Evolutionary conservation across 2,797 vertebrate species (phyloP).

Genomic region (Hyperoplus lanceolatus): DNA sequence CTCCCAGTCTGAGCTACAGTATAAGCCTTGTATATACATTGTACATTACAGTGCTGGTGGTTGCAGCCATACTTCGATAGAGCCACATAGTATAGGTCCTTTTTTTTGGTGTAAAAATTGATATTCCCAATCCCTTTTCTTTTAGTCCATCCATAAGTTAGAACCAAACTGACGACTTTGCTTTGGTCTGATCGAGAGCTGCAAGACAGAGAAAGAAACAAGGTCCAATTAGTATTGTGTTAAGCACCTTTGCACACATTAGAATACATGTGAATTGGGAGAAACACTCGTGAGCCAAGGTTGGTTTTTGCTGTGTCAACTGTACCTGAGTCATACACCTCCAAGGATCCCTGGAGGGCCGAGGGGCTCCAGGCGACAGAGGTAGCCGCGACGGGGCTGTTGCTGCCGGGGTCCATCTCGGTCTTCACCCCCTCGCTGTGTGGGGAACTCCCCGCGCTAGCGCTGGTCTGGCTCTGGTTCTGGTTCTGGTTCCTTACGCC

Average conservation of each 20-base stretch:
- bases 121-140: slow-evolving; percentile 41
- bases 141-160: slow-evolving; percentile 74
- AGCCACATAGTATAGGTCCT: slow-evolving; percentile 45
- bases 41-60: slow-evolving; percentile 73
- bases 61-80: slow-evolving; percentile 52
- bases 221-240: neutral
- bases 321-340: slow-evolving; percentile 93
- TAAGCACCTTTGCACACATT: neutral
- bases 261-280: neutral
- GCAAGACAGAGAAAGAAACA: slow-evolving; percentile 56
- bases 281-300: neutral
- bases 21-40: slow-evolving; percentile 58
- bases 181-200: slow-evolving; percentile 95
- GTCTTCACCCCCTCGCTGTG: slow-evolving; percentile 89
- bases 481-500: slow-evolving; percentile 83
- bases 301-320: slow-evolving; percentile 50
- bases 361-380: slow-evolving; percentile 92
- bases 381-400: slow-evolving; percentile 79
- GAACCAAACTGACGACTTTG: slow-evolving; percentile 93
- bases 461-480: slow-evolving; percentile 79
- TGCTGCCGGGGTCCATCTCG: slow-evolving; percentile 84
- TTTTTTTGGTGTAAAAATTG: slow-evolving; percentile 67
- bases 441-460: slow-evolving; percentile 87
- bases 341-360: slow-evolving; percentile 91
- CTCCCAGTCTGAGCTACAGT: slow-evolving; percentile 53